Evolutionary conservation across 2,113 vertebrate genomes (phyloP), one percentile per base, ranked within the genome.

Genomic region (Oncorhynchus mykiss): DNA sequence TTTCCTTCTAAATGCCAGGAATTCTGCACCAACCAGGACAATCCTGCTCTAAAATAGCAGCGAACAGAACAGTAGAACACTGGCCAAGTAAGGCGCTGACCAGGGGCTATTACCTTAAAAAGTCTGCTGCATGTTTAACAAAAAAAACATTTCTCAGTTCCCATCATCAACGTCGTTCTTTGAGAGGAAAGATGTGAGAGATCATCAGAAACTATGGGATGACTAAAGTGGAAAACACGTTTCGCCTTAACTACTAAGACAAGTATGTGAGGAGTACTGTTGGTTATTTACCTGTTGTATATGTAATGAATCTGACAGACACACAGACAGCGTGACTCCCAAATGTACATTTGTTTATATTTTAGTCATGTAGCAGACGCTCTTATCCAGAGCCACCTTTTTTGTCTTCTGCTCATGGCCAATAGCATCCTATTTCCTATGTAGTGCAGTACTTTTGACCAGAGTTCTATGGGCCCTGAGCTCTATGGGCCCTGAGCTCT

Each of bases 51-150:
- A 80, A 80, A 82, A 82, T 75, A 75, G 66, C 69, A 65, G 77
- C 49, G 67, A 67, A 24, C 68, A 67, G 24, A 70, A 70, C 67
- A 68, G 18, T 12, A 54, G 18, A 22, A 74, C 18, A 49, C 70
- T 73, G 78, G 72, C 71, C 79, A 72, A 75, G 73, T 79, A 82
- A 74, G 80, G 77, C 67, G 57, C 24, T 49, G 66, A 29, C 57
- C 29, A 51, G 16, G 49, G n/a, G 54, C 72, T 45, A 68, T 66
- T 85, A 71, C 65, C 83, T 80, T 79, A 78, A 75, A 75, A 82
- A 78, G 73, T 70, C 76, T 71, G 51, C 68, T 67, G 29, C 8
- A 13, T 34, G 27, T 74, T 77, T 73, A 3, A 54, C 25, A 67
- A 70, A 6, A 34, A 34, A 34, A 34, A 67, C 70, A 72, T 71